Evolutionary conservation across 2,888 invertebrate genomes (phyloP).

Genomic region (Phanerotoma sp.): DNA sequence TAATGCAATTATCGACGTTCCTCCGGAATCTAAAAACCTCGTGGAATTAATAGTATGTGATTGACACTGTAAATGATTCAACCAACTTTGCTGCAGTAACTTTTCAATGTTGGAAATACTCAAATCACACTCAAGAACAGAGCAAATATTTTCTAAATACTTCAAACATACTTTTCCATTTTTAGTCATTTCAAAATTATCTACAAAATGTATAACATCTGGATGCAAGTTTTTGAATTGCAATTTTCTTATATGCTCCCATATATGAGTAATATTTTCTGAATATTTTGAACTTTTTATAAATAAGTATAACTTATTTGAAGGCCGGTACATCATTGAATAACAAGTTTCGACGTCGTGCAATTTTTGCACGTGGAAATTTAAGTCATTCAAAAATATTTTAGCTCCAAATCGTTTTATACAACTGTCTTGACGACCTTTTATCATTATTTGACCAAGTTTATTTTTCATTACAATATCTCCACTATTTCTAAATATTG

Average conservation of each 20-base stretch:
- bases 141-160: conserved; percentile 57
- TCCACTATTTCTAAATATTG: conserved; percentile 67
- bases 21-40: conserved; percentile 67
- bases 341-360: conserved; percentile 60
- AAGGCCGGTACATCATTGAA: conserved; percentile 60
- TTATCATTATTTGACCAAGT: conserved; percentile 62
- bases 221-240: conserved; percentile 66
- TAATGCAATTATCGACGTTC: conserved; percentile 71
- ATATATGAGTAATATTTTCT: conserved; percentile 47
- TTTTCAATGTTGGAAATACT: conserved; percentile 34
- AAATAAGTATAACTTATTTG: conserved; percentile 55
- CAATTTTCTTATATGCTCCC: conserved; percentile 57
- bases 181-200: conserved; percentile 63
- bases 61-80: conserved; percentile 34
- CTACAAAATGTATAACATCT: conserved; percentile 65
- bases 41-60: conserved; percentile 36
- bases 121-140: conserved; percentile 34
- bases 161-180: conserved; percentile 71
- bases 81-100: conserved; percentile 39
- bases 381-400: conserved; percentile 65
- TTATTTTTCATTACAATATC: conserved; percentile 65
- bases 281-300: conserved; percentile 51
- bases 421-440: conserved; percentile 69
- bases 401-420: conserved; percentile 78
- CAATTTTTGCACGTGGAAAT: conserved; percentile 58